Evolutionary conservation across 2,888 invertebrate species (phyloP).

Genomic region (Agrochola lychnidis): DNA sequence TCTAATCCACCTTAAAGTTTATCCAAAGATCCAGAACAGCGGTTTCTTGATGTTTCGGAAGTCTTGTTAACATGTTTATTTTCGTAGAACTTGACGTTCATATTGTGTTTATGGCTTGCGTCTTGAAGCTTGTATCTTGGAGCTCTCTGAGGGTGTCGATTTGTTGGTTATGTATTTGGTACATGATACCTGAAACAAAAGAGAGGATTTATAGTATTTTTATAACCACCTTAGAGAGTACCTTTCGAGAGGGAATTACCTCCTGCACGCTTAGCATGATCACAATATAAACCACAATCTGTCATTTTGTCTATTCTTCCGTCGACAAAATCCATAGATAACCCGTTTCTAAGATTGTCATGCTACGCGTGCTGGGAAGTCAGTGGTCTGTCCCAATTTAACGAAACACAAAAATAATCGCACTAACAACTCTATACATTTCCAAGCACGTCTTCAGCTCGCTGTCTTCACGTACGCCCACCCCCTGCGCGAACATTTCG

Average conservation of each 20-base stretch:
- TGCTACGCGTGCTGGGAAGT: background rate
- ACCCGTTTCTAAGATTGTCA: no score
- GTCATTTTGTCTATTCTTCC: no score
- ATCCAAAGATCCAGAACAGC: background rate
- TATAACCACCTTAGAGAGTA: no score
- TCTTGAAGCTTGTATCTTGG: background rate
- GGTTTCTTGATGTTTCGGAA: background rate
- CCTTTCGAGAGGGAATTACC: no score
- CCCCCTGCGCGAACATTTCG: constrained; percentile 79
- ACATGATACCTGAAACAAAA: constrained; percentile 46
- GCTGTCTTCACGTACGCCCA: constrained; percentile 88
- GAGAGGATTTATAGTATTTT: background rate
- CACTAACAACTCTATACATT: constrained; percentile 74
- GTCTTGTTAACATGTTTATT: background rate
- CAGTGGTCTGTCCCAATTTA: background rate
- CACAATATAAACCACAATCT: no score
- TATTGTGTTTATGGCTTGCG: background rate
- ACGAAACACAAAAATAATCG: constrained; percentile 4
- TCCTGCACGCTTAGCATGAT: no score
- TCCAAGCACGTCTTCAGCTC: constrained; percentile 83
- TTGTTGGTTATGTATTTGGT: background rate
- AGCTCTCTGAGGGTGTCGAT: background rate
- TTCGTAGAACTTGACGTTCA: background rate
- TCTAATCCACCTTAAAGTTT: background rate
- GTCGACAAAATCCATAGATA: no score